Conservation (phyloP, 1,140 invertebrate species). For the Drosophila lini region DNA sequence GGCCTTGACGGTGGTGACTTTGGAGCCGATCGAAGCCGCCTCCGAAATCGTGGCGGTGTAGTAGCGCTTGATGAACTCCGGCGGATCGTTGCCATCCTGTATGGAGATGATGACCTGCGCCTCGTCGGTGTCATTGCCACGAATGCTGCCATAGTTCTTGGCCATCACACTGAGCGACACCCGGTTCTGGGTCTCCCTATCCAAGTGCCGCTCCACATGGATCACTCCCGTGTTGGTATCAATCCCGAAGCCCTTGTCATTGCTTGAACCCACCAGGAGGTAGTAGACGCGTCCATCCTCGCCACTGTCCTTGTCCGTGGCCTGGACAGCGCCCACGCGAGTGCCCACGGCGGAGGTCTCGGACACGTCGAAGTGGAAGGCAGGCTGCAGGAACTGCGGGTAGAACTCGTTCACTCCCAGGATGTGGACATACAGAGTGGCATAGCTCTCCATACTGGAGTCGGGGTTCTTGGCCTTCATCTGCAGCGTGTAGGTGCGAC, state of each 20-base stretch:
- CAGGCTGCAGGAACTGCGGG: slow-evolving; percentile 95
- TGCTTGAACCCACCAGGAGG: slow-evolving; percentile 95
- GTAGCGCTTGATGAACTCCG: slow-evolving; percentile 91
- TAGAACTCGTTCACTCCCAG: slow-evolving; percentile 96
- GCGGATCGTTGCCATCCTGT: slow-evolving; percentile 98
- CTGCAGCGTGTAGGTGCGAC: slow-evolving; percentile 90
- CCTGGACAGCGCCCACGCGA: slow-evolving; percentile 93
- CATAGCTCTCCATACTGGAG: slow-evolving; percentile 90
- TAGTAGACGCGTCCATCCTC: slow-evolving; percentile 96
- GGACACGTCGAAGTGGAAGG: slow-evolving; percentile 97
- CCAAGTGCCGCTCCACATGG: slow-evolving; percentile 91
- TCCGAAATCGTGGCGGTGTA: slow-evolving; percentile 93
- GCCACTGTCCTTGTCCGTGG: slow-evolving; percentile 96
- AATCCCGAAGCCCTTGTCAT: slow-evolving; percentile 95
- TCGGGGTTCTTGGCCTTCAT: slow-evolving; percentile 95
- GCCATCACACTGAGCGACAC: slow-evolving; percentile 96
- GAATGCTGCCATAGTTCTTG: slow-evolving; percentile 96
- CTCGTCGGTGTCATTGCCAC: slow-evolving; percentile 97
- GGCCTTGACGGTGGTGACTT: slow-evolving; percentile 92
- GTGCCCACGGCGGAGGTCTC: slow-evolving; percentile 95
- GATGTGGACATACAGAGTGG: slow-evolving; percentile 91
- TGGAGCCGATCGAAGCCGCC: slow-evolving; percentile 89
- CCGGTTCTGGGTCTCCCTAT: slow-evolving; percentile 95
- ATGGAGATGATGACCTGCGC: slow-evolving; percentile 96
- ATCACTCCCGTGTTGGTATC: slow-evolving; percentile 93